Conservation (phyloP, 2,797 vertebrate species). For the Vipera latastei region DNA sequence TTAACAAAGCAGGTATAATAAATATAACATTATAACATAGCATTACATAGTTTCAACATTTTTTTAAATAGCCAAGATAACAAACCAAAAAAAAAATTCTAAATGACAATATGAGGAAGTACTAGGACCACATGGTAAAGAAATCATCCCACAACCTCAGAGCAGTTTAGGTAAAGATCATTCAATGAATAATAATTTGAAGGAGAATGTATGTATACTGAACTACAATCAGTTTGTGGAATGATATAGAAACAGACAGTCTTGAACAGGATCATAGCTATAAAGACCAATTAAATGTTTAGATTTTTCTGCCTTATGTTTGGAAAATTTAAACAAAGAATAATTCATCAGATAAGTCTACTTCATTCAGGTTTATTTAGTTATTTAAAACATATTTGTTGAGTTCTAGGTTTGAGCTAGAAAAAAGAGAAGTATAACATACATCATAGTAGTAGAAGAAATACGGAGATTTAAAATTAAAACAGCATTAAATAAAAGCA, state of each 20-base stretch:
- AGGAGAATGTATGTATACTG: neutral
- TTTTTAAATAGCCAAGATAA: neutral
- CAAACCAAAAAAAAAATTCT: neutral
- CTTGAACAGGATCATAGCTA: neutral
- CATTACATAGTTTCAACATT: neutral
- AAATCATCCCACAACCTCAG: neutral
- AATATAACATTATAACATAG: neutral
- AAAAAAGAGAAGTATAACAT: neutral
- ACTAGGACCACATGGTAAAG: neutral
- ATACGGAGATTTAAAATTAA: neutral
- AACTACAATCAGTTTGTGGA: neutral
- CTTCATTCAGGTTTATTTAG: neutral
- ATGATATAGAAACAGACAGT: neutral
- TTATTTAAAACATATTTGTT: neutral
- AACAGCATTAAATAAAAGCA: neutral
- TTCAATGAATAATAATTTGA: neutral
- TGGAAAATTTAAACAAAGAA: neutral
- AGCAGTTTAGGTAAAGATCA: neutral
- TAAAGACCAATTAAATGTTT: neutral
- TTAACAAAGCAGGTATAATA: neutral
- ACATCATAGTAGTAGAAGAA: neutral
- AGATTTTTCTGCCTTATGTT: neutral
- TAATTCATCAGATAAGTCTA: neutral
- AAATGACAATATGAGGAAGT: neutral
- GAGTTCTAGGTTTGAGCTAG: neutral